phyloP scores from a whole-genome alignment of 2,797 vertebrate species.

The Triplophysa yarkandensis region DNA sequence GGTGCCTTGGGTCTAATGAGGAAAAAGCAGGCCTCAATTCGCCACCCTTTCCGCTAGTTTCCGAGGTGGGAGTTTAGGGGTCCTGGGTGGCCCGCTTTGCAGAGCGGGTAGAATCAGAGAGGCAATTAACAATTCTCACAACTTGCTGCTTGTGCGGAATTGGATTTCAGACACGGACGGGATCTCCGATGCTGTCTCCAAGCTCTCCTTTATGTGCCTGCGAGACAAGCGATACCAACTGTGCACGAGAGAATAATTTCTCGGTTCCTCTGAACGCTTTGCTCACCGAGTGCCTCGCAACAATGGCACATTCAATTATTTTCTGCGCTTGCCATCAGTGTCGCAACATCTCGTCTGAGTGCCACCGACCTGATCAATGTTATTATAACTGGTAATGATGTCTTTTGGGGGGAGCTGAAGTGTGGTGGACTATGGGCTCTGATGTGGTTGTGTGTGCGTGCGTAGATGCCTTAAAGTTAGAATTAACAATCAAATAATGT shows the following conservation, averaged over 20 bases:
- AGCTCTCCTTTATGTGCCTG: constrained; percentile 57
- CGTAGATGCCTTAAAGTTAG: background rate
- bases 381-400: constrained; percentile 48
- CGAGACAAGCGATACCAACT: constrained; percentile 51
- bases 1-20: constrained; percentile 66
- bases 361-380: constrained; percentile 32
- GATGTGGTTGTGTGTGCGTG: background rate
- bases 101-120: constrained; percentile 53
- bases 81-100: constrained; percentile 66
- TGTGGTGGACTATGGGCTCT: constrained; percentile 14
- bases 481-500: background rate
- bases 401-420: constrained; percentile 40
- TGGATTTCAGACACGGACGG: constrained; percentile 51
- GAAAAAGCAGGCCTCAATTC: constrained; percentile 62
- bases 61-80: constrained; percentile 56
- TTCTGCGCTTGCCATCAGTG: constrained; percentile 42
- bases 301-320: constrained; percentile 52
- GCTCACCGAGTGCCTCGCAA: constrained; percentile 4
- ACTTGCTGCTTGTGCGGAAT: constrained; percentile 63
- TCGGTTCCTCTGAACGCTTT: constrained; percentile 35
- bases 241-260: constrained; percentile 42
- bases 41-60: constrained; percentile 43
- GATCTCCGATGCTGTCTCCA: constrained; percentile 35
- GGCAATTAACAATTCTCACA: constrained; percentile 69
- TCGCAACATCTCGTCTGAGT: constrained; percentile 29